Evolutionary conservation across 2,888 invertebrate species (phyloP), one percentile per base, ranked within the genome.

Genomic region (Gymnoscelis rufifasciata): DNA sequence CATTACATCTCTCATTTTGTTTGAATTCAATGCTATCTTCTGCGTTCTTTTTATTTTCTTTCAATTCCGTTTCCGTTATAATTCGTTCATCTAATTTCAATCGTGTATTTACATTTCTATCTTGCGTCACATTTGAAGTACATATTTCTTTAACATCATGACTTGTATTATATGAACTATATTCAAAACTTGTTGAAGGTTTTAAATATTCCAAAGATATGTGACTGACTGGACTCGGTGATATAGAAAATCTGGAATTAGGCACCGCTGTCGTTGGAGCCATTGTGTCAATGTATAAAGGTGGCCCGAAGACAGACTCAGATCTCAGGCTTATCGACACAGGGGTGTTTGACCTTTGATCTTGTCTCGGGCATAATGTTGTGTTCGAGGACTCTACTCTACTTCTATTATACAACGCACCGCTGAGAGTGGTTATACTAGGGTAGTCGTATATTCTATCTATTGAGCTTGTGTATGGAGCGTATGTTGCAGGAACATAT

Each of bases 181-280:
- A 10, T 12, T 5, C 1, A 15, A 1, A 5, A 14, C 14, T 4
- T 14, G 6, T 14, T 6, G 14, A n/a, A 10, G 30, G 37, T 11
- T 35, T 27, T 29, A 26, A 19, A 31, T 27, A 24, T 28, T 42
- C 27, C 0, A 36, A n/a, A 10, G 31, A n/a, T 14, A 43, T 24
- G 33, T 28, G 42, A 15, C 45, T 43, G 3, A 44, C 50, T 12
- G 55, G 52, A 26, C 48, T 48, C 2, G 54, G 52, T 4, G 54
- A 56, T 44, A 52, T 51, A 4, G 54, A 52, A 28, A 54, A 51
- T 26, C 51, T 49, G 1, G 54, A 38, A 14, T 56, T 56, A 5
- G 55, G 45, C 14, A 53, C 49, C 2, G 23, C 31, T 24, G 15
- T 47, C 7, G 48, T 27, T 6, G 41, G 15, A 13, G 24, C 35